Evolutionary conservation across 2,113 vertebrate genomes (phyloP), one percentile per base, ranked within the genome.

Genomic region (Catharus minimus): DNA sequence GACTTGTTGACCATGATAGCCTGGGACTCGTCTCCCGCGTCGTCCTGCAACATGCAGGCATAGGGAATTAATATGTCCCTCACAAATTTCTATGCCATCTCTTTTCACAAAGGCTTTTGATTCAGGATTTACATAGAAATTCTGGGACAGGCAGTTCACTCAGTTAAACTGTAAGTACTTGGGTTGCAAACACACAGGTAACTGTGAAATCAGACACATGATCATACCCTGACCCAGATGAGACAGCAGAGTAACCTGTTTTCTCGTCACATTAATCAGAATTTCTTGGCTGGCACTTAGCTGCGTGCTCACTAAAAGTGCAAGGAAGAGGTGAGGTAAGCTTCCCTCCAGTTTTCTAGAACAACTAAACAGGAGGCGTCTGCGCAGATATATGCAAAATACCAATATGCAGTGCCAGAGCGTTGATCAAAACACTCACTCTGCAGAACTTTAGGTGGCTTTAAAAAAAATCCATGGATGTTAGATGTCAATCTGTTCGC

Each of bases 401-500:
- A 69, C 6, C 28, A 57, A 32, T 33, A 20, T 6, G 20, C 7
- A 30, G 5, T 33, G 44, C 26, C 66, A 49, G 19, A 0, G 0
- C 33, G 4, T 12, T 21, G 32, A 19, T 62, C 30, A 43, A 11
- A 65, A 22, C 67, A 33, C 24, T 62, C 24, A 47, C 27, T 32
- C 4, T 2, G 10, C 16, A 82, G 82, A 52, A 60, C 7, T 62
- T 52, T 3, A 55, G 6, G 30, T 30, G 41, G 7, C 20, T 88
- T 75, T 39, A 13, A 49, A 58, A 64, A 57, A 71, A 74, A 55
- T 33, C 15, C 3, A 3, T 32, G 21, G 46, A 17, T 33, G 7
- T 46, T 58, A 64, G 15, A 28, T 33, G 60, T 72, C 21, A n/a
- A 27, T 66, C 36, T 78, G 17, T n/a, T 68, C 60, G 26, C 38